Evolutionary conservation across 2,888 invertebrate species (phyloP).

Genomic region (Dusona sp.): DNA sequence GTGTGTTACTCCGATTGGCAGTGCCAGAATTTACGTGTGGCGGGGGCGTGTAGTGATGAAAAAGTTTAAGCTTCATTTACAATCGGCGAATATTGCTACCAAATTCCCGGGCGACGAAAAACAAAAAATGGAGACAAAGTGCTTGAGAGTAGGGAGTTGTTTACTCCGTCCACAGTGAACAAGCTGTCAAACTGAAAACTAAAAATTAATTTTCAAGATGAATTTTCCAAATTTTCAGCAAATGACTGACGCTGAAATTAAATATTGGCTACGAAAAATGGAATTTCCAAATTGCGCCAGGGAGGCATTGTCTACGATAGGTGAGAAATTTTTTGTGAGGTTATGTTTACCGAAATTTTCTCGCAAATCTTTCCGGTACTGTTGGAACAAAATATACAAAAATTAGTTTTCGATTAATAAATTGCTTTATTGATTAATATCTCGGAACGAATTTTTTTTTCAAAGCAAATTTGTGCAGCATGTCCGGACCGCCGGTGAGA

Average conservation of each 20-base stretch:
- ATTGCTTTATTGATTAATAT: neutral
- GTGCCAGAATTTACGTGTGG: neutral
- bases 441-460: constrained; percentile 37
- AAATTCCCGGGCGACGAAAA: neutral
- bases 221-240: constrained; percentile 68
- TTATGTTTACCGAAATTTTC: constrained; percentile 16
- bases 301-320: constrained; percentile 91
- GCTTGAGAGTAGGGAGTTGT: constrained; percentile 10
- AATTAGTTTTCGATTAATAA: no score
- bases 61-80: constrained; percentile 18
- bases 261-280: constrained; percentile 90
- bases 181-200: constrained; percentile 2
- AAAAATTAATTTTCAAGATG: constrained; percentile 45
- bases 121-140: neutral
- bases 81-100: neutral
- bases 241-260: constrained; percentile 87
- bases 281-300: constrained; percentile 92
- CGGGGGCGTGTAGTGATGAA: neutral
- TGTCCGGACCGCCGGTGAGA: constrained; percentile 85
- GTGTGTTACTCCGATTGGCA: constrained; percentile 69
- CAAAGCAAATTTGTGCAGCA: constrained; percentile 79
- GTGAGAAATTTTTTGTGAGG: constrained; percentile 84
- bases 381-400: no score
- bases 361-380: no score
- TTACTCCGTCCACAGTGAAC: neutral